Percentiles rank a stretch among this genome's conserved stretches.
Evolutionary conservation across 2,113 vertebrate genomes (phyloP).

Genomic region (Chamaea fasciata): DNA sequence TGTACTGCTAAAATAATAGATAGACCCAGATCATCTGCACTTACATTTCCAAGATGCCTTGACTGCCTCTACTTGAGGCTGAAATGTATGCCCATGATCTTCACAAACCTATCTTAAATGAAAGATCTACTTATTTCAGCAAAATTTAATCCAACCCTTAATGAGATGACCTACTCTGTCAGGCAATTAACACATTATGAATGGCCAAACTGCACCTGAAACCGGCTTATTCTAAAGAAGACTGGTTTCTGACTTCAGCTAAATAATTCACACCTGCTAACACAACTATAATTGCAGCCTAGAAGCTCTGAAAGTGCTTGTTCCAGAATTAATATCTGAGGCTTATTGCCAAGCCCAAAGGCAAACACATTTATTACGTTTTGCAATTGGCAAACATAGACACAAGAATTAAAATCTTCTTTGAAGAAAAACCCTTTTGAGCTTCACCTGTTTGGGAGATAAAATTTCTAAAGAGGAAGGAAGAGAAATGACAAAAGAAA

Average conservation of each 20-base stretch:
- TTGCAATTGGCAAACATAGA: background rate
- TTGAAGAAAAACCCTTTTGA: background rate
- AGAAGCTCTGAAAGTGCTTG: background rate
- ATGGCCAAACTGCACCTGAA: background rate
- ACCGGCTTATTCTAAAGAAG: background rate
- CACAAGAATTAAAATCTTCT: background rate
- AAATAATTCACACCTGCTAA: background rate
- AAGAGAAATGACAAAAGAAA: background rate
- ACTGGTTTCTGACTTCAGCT: background rate
- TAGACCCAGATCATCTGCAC: background rate
- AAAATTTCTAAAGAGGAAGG: background rate
- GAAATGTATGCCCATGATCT: background rate
- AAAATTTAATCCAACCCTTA: background rate
- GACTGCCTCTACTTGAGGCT: background rate
- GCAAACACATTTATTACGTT: background rate
- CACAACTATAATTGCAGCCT: background rate
- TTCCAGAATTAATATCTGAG: background rate
- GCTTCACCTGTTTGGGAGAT: background rate
- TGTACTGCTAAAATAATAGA: background rate
- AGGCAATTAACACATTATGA: background rate
- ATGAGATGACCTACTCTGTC: background rate
- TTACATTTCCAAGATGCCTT: background rate
- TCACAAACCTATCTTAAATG: background rate
- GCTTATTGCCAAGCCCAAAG: background rate
- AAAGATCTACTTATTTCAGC: background rate